Percentiles rank a stretch among this genome's conserved stretches.
phyloP scores from a whole-genome alignment of 2,888 invertebrate genomes.

The Drosophila cracens region DNA sequence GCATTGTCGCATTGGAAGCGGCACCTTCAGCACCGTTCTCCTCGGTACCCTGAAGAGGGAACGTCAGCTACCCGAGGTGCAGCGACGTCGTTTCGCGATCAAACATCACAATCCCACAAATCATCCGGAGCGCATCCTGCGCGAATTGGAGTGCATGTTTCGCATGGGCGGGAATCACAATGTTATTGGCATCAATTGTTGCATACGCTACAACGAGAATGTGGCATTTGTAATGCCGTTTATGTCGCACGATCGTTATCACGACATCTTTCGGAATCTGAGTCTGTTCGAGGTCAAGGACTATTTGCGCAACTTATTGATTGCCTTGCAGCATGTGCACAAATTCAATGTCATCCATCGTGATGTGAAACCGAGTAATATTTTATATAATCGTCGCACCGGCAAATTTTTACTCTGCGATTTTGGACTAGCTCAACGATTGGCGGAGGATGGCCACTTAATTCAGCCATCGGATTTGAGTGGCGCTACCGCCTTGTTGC shows the following conservation, averaged over 20 bases:
- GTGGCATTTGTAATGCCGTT: conserved; percentile 96
- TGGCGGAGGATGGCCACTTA: conserved; percentile 58
- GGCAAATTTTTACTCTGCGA: conserved; percentile 92
- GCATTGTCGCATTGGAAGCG: conserved; percentile 91
- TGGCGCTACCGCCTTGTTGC: conserved; percentile 28
- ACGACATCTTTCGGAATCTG: conserved; percentile 91
- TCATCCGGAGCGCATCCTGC: conserved; percentile 92
- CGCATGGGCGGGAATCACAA: conserved; percentile 92
- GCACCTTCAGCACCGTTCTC: conserved; percentile 95
- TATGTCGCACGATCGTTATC: conserved; percentile 91
- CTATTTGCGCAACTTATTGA: conserved; percentile 92
- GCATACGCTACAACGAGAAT: conserved; percentile 91
- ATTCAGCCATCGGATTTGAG: conserved; percentile 53
- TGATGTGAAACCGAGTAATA: conserved; percentile 96
- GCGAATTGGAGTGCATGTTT: conserved; percentile 92
- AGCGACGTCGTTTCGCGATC: conserved; percentile 90
- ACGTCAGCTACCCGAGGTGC: conserved; percentile 83
- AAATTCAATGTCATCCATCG: conserved; percentile 94
- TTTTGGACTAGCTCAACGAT: conserved; percentile 93
- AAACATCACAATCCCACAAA: conserved; percentile 95
- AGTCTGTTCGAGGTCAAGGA: conserved; percentile 88
- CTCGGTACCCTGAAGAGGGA: conserved; percentile 88
- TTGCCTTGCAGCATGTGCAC: conserved; percentile 92
- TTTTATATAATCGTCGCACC: conserved; percentile 91
- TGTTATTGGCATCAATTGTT: conserved; percentile 92